Base-by-base conservation (phyloP, 2,888 invertebrate genomes). In the Corythucha ciliata region DNA sequence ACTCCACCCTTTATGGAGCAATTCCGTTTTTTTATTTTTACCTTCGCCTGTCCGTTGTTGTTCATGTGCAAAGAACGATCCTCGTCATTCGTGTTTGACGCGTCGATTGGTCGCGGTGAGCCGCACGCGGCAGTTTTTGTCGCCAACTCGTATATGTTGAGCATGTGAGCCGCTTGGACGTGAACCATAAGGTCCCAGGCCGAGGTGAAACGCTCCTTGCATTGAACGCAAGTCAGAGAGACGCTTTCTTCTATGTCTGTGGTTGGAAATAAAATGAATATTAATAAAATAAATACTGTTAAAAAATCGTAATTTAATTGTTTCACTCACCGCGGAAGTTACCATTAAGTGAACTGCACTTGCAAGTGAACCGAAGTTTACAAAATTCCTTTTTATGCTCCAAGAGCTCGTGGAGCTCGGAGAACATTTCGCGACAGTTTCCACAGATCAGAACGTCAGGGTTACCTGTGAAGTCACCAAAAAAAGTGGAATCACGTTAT, bases 361-460 rank as follows among this genome's bases (percentile, higher is more conserved):
- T 79, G 70, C 80, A 80, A 59, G 79, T 78, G 69, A 80, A 80
- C 61, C 79, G 74, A 60, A 81, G 73, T 67, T 79, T 79, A 69
- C 81, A 82, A 67, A 79, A 79, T 53, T 75, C 74, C 63, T 80
- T 79, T 70, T 82, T 81, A 70, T 84, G 83, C 61, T 82, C 80
- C 58, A 81, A 72, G 57, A 82, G 71, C 61, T 80, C 80, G 60
- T 79, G 78, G 14, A 83, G 72, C 62, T 80, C 80, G 49, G 78
- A 76, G 68, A 82, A 83, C 70, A 80, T 76, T 66, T 81, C 80
- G 58, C 81, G 73, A 68, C 83, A 83, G 65, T 79, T 80, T 44
- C 83, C 83, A 66, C 83, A 84, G 60, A 83, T 82, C 61, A 84
- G 71, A 58, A 83, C 80, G 66, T 84, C 83, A 51, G 79, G 78